phyloP scores from a whole-genome alignment of 2,113 vertebrate genomes.

The Grantiella picta region DNA sequence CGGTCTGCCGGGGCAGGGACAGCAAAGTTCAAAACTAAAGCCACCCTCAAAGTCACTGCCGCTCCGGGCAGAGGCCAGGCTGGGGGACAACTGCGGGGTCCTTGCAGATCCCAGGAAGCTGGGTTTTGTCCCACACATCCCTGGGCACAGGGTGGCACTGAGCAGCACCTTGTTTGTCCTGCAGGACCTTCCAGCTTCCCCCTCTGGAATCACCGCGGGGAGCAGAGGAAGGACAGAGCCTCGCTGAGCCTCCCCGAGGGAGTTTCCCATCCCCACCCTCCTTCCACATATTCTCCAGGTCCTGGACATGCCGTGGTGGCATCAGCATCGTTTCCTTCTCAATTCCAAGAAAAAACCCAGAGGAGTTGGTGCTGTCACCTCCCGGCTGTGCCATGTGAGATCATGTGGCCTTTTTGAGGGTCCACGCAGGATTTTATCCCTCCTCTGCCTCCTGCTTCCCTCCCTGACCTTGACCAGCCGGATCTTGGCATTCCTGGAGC shows the following conservation, averaged over 20 bases:
- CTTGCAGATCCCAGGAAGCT: no score
- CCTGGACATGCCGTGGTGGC: fast-evolving
- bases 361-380: not conserved
- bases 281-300: fast-evolving
- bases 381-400: not conserved
- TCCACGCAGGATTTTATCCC: not conserved
- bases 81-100: fast-evolving
- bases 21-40: not conserved
- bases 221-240: not conserved
- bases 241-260: not conserved
- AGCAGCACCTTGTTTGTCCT: fast-evolving
- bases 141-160: not conserved
- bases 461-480: not conserved
- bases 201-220: not conserved
- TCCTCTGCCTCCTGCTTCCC: not conserved
- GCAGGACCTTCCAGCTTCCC: not conserved
- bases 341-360: not conserved
- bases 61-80: not conserved
- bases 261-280: not conserved
- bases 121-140: not conserved
- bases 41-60: not conserved
- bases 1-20: not conserved
- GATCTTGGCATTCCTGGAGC: not conserved
- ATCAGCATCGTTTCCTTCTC: not conserved
- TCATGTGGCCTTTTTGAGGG: not conserved